phyloP scores from a whole-genome alignment of 30 jellyfish, hydroid and myxozoan genomes.

The Catostylus mosaicus region DNA sequence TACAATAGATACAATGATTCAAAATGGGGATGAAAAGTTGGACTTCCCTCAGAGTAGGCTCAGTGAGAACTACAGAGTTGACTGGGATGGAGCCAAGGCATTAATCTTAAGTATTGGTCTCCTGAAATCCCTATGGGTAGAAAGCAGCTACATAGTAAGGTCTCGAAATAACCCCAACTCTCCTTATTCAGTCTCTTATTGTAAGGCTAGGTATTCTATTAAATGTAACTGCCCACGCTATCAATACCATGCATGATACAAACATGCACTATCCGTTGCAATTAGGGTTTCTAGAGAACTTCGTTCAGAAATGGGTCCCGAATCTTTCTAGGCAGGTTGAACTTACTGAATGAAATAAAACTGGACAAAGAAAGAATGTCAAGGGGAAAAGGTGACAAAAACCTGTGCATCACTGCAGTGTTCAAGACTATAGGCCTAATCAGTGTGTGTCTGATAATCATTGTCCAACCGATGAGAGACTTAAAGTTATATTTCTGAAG shows the following conservation, averaged over 20 bases:
- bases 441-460: background rate
- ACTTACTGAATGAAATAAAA: background rate
- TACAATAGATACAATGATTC: background rate
- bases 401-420: background rate
- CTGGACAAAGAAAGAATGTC: background rate
- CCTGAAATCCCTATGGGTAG: constrained; percentile 2
- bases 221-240: constrained; percentile 5
- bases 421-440: background rate
- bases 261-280: background rate
- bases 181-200: background rate
- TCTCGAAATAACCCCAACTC: background rate
- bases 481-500: background rate
- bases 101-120: background rate
- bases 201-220: background rate
- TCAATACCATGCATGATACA: background rate
- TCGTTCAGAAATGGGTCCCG: background rate
- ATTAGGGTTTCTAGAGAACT: background rate
- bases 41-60: background rate
- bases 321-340: constrained; percentile 7
- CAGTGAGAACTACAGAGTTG: constrained; percentile 3
- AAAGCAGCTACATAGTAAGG: constrained; percentile 3
- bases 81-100: constrained; percentile 10
- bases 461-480: background rate
- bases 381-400: background rate
- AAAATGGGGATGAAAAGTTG: background rate